A percentile compares a stretch with the other conserved stretches of the same genome.
These are phyloP conservation scores for Dasyornis broadbenti DNA, from an alignment of 2,113 vertebrate species.

Conservation along the genomic window DNA sequence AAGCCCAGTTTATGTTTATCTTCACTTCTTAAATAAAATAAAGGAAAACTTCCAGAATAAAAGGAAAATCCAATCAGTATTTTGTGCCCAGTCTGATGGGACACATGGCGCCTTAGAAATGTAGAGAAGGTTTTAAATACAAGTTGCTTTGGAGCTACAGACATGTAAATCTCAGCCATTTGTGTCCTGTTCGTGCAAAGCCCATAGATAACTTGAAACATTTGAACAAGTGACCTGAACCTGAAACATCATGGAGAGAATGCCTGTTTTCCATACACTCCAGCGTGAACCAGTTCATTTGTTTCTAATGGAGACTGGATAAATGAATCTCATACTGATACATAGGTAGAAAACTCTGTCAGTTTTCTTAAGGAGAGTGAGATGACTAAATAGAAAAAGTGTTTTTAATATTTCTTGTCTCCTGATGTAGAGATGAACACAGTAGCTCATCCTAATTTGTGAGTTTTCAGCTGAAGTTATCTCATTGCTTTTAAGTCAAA, in stretches of 20 bases:
- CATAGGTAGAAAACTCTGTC: not conserved
- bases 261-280: not conserved
- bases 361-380: not conserved
- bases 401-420: not conserved
- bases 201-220: not conserved
- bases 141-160: not conserved
- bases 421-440: not conserved
- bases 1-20: not conserved
- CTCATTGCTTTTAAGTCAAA: not conserved
- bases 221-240: not conserved
- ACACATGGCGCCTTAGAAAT: not conserved
- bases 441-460: not conserved
- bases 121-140: not conserved
- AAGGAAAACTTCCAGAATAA: not conserved
- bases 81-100: not conserved
- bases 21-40: not conserved
- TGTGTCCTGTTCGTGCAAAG: not conserved
- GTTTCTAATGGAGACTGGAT: not conserved
- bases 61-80: not conserved
- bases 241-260: not conserved
- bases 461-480: not conserved
- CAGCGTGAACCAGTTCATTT: not conserved
- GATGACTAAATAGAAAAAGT: not conserved
- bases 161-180: not conserved
- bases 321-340: not conserved